phyloP scores from a whole-genome alignment of 1,140 invertebrate species.

The Stratiolaelaps scimitus region DNA sequence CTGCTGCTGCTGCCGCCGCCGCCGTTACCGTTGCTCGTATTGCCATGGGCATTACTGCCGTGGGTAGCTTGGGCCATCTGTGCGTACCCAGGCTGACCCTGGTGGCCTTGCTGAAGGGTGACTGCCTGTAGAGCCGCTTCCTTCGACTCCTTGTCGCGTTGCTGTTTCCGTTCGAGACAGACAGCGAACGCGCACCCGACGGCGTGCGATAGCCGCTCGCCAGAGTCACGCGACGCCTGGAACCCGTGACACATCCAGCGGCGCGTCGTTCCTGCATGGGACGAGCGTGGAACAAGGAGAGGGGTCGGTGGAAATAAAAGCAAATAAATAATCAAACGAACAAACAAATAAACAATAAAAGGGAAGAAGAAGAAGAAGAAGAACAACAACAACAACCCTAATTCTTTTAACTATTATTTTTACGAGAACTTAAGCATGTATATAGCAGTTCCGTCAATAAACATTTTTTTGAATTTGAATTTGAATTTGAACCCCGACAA shows the following conservation, averaged over 20 bases:
- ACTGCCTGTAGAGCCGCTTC: slow-evolving; percentile 43
- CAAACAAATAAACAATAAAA: no score
- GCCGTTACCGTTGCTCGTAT: not conserved
- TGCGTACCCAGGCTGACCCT: slow-evolving; percentile 6
- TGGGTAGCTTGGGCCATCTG: no score
- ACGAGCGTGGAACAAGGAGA: no score
- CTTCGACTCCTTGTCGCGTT: slow-evolving; percentile 78
- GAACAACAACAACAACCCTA: no score
- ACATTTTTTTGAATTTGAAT: no score
- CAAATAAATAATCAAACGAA: not conserved
- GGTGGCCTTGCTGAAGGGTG: slow-evolving; percentile 34
- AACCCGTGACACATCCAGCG: slow-evolving; percentile 99
- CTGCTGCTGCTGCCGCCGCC: not conserved
- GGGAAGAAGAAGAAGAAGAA: no score
- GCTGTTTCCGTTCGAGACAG: slow-evolving; percentile 92
- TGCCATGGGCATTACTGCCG: not conserved
- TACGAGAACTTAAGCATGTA: no score
- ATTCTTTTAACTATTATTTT: no score
- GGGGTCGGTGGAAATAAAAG: slow-evolving; percentile 19
- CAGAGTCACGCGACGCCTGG: slow-evolving; percentile 84
- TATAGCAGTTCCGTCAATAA: no score
- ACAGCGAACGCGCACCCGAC: slow-evolving; percentile 98
- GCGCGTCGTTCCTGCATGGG: slow-evolving; percentile 50
- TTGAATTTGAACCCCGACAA: no score
- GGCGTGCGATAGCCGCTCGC: slow-evolving; percentile 91